Conservation (phyloP, 2,888 invertebrate genomes). For the Tetropium fuscum region DNA sequence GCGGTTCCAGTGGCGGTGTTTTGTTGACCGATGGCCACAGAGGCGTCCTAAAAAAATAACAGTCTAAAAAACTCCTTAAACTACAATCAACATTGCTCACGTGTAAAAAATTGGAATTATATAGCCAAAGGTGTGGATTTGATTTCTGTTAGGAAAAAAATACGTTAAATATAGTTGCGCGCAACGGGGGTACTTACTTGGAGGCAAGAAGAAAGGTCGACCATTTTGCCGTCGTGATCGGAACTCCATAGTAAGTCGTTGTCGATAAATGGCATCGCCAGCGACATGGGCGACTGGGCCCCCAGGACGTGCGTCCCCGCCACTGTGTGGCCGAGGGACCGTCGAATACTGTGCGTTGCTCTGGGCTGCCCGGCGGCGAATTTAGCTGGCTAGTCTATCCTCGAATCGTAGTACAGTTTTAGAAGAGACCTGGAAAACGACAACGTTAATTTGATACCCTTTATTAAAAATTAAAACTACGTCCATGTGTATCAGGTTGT, state of each 20-base stretch:
- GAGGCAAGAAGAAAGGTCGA: constrained; percentile 89
- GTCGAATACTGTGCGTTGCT: constrained; percentile 7
- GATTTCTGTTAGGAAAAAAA: too few species aligned
- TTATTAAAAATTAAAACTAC: too few species aligned
- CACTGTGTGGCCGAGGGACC: constrained; percentile 68
- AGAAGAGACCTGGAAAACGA: constrained; percentile 25
- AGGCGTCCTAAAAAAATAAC: constrained; percentile 68
- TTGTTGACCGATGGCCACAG: constrained; percentile 70
- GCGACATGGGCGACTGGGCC: constrained; percentile 71
- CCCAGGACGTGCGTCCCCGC: constrained; percentile 74
- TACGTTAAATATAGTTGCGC: too few species aligned
- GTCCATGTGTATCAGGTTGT: too few species aligned
- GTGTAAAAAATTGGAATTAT: too few species aligned
- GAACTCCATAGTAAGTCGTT: constrained; percentile 95
- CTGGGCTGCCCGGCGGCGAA: constrained; percentile 18
- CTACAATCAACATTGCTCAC: too few species aligned
- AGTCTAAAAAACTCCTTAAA: too few species aligned
- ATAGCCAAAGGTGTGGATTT: too few species aligned
- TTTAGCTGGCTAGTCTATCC: constrained; percentile 26
- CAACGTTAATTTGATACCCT: too few species aligned
- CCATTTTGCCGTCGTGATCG: constrained; percentile 95
- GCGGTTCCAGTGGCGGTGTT: constrained; percentile 63
- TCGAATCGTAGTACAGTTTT: constrained; percentile 29
- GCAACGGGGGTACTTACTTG: constrained; percentile 74
- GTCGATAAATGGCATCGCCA: constrained; percentile 96